Base-by-base conservation (phyloP, 2,888 invertebrate species). In the Auanema sp. region DNA sequence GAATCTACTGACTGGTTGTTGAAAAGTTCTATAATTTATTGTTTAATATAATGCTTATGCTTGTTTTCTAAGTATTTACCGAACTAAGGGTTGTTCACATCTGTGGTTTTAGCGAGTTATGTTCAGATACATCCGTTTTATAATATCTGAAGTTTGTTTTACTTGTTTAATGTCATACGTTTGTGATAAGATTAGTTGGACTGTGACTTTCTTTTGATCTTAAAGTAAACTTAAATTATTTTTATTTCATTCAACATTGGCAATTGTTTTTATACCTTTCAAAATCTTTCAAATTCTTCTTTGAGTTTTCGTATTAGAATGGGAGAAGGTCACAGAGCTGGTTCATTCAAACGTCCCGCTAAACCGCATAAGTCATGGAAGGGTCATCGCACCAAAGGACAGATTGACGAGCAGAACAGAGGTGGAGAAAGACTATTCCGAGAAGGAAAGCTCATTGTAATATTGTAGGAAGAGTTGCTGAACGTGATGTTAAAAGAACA, bases 281-380 rank as follows among this genome's bases (percentile, higher is more conserved):
- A 16, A 25, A 58, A 33, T 56, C 49, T 62, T 51, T 16, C n/a
- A 23, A 47, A 10, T 21, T 40, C 11, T 41, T 54, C 41, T 44
- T 53, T 16, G 12, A 55, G 21, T 54, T 52, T 42, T 50, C 21
- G 58, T 43, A 69, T 65, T 68, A 74, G 66, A 25, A 73, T 68
- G 57, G 40, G 50, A 47, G 44, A 53, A 49, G 76, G 73, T 14
- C 96, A 97, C 87, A 89, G 93, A 61, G 88, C 94, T 41, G 93
- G 96, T 47, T 88, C 88, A 55, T 88, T 93, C 51, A 97, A 97
- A 84, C 95, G 96, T 86, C 89, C 90, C 68, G 97, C 97, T 84
- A 98, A 98, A 85, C 79, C 88, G 50, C 97, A 97, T 84, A 97
- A 96, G 86, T 90, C 91, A 70, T 92, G 92, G 71, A 73, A 73